Conservation (phyloP, 1,140 invertebrate genomes). For the Tenebrio molitor region DNA sequence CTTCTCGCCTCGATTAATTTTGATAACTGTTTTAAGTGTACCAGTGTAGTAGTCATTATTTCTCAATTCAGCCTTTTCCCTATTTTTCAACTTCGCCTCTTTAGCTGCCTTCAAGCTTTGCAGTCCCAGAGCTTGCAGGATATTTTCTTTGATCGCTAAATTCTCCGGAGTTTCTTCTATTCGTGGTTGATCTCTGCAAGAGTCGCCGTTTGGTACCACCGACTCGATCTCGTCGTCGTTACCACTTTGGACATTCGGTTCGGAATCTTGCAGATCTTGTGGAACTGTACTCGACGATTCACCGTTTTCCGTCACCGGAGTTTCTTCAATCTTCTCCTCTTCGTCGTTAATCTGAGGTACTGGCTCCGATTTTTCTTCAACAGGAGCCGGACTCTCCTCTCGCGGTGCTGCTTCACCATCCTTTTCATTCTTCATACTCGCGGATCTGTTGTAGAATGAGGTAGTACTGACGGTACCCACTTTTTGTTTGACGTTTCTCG, state of each 20-base stretch:
- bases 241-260: constrained; percentile 11
- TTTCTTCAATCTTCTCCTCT: no score
- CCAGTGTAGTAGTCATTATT: constrained; percentile 76
- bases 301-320: no score
- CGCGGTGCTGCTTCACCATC: background rate
- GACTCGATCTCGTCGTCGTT: constrained; percentile 15
- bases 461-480: background rate
- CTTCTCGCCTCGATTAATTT: constrained; percentile 74
- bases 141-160: constrained; percentile 73
- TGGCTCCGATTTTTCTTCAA: no score
- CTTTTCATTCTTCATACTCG: background rate
- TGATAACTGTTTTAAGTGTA: constrained; percentile 84
- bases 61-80: constrained; percentile 70
- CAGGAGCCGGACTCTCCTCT: no score
- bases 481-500: background rate
- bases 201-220: background rate
- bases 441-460: background rate
- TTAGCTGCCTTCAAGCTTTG: constrained; percentile 75
- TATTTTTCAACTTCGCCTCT: constrained; percentile 69
- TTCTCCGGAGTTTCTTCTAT: constrained; percentile 71
- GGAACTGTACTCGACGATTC: background rate
- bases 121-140: constrained; percentile 75
- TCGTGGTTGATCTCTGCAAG: constrained; percentile 43
- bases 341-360: no score
- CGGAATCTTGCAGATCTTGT: constrained; percentile 3